A percentile compares a stretch with the other conserved stretches of the same genome.
Conservation (phyloP, 1,140 invertebrate species). For the Battus philenor region DNA sequence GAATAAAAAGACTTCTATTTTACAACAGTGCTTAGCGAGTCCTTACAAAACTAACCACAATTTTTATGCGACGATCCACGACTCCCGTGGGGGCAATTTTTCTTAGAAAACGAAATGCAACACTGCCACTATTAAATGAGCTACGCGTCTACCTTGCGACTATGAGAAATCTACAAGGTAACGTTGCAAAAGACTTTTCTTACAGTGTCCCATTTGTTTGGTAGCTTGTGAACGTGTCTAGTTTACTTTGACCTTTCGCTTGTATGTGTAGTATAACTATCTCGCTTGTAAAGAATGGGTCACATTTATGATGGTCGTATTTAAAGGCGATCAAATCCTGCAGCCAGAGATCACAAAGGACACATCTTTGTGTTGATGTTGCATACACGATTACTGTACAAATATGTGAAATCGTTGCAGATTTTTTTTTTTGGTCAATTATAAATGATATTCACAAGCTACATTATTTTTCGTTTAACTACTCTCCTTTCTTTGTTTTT, state of each 20-base stretch:
- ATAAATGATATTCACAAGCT: too few species aligned
- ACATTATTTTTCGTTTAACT: too few species aligned
- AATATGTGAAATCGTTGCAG: too few species aligned
- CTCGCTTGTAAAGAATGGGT: not conserved
- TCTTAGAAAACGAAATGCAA: constrained; percentile 1
- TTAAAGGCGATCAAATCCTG: constrained; percentile 4
- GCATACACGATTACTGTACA: constrained; percentile 5
- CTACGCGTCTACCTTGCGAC: not conserved
- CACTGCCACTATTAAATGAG: not conserved
- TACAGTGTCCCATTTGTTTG: constrained; percentile 1
- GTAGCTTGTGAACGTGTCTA: not conserved
- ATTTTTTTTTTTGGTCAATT: too few species aligned
- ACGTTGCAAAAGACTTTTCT: constrained; percentile 10
- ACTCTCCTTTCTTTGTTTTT: too few species aligned
- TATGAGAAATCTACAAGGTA: not conserved
- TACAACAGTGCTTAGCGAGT: too few species aligned
- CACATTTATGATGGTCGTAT: not conserved
- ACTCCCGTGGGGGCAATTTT: constrained; percentile 2
- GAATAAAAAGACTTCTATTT: too few species aligned
- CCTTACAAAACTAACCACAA: too few species aligned
- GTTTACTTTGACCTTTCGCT: not conserved
- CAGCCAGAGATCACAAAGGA: constrained; percentile 6
- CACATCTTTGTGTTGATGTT: not conserved
- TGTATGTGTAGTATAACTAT: too few species aligned
- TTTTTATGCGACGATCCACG: too few species aligned